Conservation (phyloP, 2,888 invertebrate genomes). For the Drosophila atripex region DNA sequence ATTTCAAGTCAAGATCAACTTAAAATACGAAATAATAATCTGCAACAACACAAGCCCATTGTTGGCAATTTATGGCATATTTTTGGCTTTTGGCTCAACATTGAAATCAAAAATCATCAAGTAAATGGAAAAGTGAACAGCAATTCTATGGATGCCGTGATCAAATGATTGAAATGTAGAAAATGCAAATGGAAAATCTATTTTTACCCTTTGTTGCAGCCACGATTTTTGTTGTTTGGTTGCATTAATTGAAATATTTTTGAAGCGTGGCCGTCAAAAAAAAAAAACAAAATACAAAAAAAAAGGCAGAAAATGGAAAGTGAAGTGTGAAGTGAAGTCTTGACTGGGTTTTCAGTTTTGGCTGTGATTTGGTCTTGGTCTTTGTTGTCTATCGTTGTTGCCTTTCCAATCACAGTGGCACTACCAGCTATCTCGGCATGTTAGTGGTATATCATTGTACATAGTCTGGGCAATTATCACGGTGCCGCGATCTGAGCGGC, state of each 20-base stretch:
- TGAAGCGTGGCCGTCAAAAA: conserved; percentile 34
- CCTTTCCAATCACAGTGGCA: conserved; percentile 62
- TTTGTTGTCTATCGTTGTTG: conserved; percentile 31
- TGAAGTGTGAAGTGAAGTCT: conserved; percentile 47
- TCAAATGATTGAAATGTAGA: conserved; percentile 48
- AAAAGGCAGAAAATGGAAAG: conserved; percentile 53
- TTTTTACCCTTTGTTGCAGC: conserved; percentile 26
- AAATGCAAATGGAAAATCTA: conserved; percentile 34
- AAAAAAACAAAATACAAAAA: conserved; percentile 33
- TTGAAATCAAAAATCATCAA: not conserved
- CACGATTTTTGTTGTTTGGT: conserved; percentile 25
- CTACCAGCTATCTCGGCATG: conserved; percentile 39
- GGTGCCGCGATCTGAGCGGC: conserved; percentile 40
- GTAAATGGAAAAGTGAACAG: not conserved
- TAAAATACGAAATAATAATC: not conserved
- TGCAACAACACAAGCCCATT: conserved; percentile 8
- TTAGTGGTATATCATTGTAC: conserved; percentile 52
- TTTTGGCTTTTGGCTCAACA: conserved; percentile 11
- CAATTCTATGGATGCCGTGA: conserved; percentile 48
- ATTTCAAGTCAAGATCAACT: not conserved
- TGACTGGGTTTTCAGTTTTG: conserved; percentile 43
- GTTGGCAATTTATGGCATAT: conserved; percentile 7
- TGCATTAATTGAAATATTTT: conserved; percentile 50
- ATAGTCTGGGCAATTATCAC: conserved; percentile 50
- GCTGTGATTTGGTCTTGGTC: conserved; percentile 33